phyloP scores from a whole-genome alignment of 2,888 invertebrate species.

The Acronicta psi region DNA sequence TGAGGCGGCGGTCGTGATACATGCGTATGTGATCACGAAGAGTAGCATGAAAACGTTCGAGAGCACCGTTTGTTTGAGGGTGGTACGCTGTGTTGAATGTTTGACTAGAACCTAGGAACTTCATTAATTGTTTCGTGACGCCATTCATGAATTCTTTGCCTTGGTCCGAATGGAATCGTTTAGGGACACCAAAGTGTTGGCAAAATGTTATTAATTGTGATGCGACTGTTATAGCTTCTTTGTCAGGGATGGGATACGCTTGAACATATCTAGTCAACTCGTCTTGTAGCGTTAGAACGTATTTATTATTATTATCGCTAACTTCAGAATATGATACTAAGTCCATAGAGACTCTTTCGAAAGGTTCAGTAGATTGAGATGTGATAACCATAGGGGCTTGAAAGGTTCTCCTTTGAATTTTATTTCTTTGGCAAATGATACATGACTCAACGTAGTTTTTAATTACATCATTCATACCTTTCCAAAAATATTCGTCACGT shows the following conservation, averaged over 20 bases:
- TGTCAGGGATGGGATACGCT: conserved; percentile 63
- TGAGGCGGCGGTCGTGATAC: conserved; percentile 52
- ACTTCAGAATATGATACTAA: conserved; percentile 64
- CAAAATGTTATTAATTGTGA: conserved; percentile 58
- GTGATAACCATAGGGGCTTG: conserved; percentile 66
- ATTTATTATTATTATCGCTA: conserved; percentile 55
- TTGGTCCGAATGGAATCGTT: conserved; percentile 64
- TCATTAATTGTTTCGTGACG: conserved; percentile 60
- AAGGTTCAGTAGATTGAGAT: conserved; percentile 59
- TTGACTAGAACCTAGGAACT: conserved; percentile 58
- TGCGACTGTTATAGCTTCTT: conserved; percentile 61
- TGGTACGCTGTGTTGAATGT: conserved; percentile 52
- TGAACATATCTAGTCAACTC: conserved; percentile 61
- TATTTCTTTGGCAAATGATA: conserved; percentile 55
- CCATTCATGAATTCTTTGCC: conserved; percentile 62
- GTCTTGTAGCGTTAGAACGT: conserved; percentile 37
- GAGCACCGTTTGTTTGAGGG: conserved; percentile 52
- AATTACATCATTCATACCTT: conserved; percentile 60
- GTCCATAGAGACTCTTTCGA: conserved; percentile 62
- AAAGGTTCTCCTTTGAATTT: conserved; percentile 59
- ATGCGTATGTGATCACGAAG: conserved; percentile 60
- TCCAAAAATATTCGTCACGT: conserved; percentile 59
- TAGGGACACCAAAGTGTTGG: conserved; percentile 63
- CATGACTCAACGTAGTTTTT: conserved; percentile 58
- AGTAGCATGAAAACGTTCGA: conserved; percentile 63